These are phyloP conservation scores for Halcyon malimbica DNA, from an alignment of 2,113 vertebrate genomes.

Conservation along the genomic window DNA sequence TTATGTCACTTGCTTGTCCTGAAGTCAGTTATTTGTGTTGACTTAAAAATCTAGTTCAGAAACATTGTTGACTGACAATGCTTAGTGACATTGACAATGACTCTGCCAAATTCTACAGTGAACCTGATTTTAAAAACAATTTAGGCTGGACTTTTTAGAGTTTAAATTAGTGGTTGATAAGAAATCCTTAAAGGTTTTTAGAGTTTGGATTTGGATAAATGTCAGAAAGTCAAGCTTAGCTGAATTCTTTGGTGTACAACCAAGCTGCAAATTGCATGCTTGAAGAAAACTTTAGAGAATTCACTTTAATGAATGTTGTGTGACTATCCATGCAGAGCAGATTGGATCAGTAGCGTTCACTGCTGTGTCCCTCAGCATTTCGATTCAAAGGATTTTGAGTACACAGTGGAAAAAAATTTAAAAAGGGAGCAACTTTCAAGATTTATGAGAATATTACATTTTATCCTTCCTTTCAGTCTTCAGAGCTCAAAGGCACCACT, in stretches of 20 bases:
- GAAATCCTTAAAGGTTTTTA: background rate
- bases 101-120: background rate
- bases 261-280: background rate
- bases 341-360: background rate
- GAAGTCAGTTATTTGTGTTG: background rate
- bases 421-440: background rate
- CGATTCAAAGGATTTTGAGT: background rate
- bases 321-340: background rate
- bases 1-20: background rate
- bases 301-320: background rate
- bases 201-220: background rate
- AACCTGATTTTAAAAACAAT: background rate
- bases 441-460: conserved; percentile 13
- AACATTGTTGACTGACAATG: background rate
- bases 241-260: background rate
- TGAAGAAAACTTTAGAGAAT: background rate
- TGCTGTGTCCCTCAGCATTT: background rate
- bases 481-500: background rate
- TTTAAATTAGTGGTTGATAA: background rate
- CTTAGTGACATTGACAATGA: background rate
- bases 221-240: background rate
- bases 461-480: conserved; percentile 11
- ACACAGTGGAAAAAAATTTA: background rate
- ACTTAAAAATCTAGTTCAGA: background rate
- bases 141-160: background rate